Conservation (phyloP, 2,113 vertebrate genomes). For the Brachypodius melanocephalos region DNA sequence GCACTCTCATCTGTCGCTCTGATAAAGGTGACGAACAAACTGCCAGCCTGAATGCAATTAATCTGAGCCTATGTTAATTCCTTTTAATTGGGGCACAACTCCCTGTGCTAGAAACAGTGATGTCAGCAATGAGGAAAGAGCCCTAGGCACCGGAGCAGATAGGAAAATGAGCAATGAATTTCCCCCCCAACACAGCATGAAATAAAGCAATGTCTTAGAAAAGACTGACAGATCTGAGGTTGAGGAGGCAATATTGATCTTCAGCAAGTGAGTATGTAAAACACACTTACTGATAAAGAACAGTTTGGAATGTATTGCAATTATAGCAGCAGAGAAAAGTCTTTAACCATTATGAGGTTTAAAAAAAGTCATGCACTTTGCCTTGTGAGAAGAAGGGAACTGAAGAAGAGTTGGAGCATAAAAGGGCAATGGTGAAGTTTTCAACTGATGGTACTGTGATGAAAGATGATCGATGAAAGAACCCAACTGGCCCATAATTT, state of each 20-base stretch:
- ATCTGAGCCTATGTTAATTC: background rate
- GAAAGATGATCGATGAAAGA: slow-evolving; percentile 17
- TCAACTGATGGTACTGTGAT: background rate
- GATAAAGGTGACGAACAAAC: background rate
- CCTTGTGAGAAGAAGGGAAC: background rate
- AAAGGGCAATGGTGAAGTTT: background rate
- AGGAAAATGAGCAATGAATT: background rate
- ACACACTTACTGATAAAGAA: background rate
- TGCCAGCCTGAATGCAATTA: background rate
- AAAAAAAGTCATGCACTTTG: background rate
- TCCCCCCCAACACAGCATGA: fast-evolving
- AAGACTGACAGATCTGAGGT: background rate
- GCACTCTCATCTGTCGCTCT: fast-evolving
- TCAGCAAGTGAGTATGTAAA: background rate
- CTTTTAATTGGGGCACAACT: background rate
- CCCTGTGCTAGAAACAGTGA: background rate
- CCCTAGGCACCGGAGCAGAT: background rate
- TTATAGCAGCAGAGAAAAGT: background rate
- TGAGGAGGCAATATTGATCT: background rate
- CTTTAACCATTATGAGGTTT: background rate
- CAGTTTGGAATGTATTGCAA: background rate
- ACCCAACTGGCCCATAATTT: background rate
- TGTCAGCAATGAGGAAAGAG: background rate
- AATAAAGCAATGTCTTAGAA: background rate
- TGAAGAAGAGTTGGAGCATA: background rate